Base-by-base conservation (phyloP, 1,140 invertebrate genomes). In the Drosophila aff. region DNA sequence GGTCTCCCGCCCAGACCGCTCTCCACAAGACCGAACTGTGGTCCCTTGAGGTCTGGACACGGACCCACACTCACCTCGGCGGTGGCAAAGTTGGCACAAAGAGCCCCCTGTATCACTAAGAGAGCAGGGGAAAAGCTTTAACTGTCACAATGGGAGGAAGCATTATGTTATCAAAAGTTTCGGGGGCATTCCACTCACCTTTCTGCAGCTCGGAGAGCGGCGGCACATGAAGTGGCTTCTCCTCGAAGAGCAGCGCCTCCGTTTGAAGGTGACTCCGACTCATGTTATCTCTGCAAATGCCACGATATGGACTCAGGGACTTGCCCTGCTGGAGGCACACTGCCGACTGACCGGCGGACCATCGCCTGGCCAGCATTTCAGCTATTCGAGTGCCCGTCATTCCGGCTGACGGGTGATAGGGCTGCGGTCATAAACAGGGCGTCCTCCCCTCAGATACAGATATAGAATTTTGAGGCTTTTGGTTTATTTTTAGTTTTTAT, bases 41-140 rank as follows among this genome's bases (percentile, higher is more conserved):
- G 71, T 92, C 95, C 85, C 7, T 94, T 96, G 50, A 99, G 94
- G 94, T 99, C 96, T 1, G 98, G 98, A 93, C 97, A 98, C 43
- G 97, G 95, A 10, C 96, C 96, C 8, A 97, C 95, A 40, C 95
- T 94, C 1, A 98, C 96, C 31, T 92, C 81, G 10, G 96, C 96
- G 31, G 95, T 93, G 33, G 93, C 93, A 94, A 98, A 99, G 77
- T 96, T 96, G 55, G 93, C 93, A 16, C 80, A 84, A 23, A 99
- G 92, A 0, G 96, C 96, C 67, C 94, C 93, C 36, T 94, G 94
- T 73, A 99, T 93, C 52, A 97, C 97, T 98, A 53, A 23, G 21
- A 41, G 38, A 26, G 55, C 63, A 64, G 44, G 21, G 40, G 44
- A 31, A 31, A 28, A 64, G 92, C 79, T 83, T 85, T 69, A 78